Percentiles rank a stretch among this genome's conserved stretches.
Evolutionary conservation across 1,140 invertebrate species (phyloP).

Genomic region (Aricia agestis): DNA sequence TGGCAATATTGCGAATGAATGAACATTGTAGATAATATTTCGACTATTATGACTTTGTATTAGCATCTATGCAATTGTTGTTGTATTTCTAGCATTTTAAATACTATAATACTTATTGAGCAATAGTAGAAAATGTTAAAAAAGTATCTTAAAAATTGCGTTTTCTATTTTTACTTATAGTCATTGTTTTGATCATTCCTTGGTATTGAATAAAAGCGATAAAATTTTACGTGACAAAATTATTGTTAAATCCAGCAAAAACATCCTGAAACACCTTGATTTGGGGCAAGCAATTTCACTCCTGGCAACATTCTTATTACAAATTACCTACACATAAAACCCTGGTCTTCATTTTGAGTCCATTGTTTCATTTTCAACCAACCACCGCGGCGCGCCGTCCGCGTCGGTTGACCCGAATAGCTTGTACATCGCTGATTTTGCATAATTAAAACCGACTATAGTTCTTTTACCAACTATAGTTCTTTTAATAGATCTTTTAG

Average conservation of each 20-base stretch:
- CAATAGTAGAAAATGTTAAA: too few relatives aligned
- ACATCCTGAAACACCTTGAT: not conserved
- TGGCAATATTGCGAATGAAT: not conserved
- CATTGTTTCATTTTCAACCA: conserved; percentile 55
- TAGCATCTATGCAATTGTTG: not conserved
- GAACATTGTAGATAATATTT: not conserved
- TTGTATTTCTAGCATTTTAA: too few relatives aligned
- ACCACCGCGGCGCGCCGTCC: conserved; percentile 23
- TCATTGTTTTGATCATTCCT: too few relatives aligned
- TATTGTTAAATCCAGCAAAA: too few relatives aligned
- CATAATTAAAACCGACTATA: conserved; percentile 62
- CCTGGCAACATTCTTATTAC: conserved; percentile 11
- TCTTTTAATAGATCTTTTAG: conserved; percentile 33
- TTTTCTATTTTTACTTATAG: too few relatives aligned
- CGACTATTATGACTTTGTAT: not conserved
- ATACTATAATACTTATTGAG: too few relatives aligned
- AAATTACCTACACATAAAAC: conserved; percentile 17
- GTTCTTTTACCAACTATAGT: conserved; percentile 28
- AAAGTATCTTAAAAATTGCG: too few relatives aligned
- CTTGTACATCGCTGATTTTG: conserved; percentile 55
- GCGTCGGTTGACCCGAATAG: conserved; percentile 52
- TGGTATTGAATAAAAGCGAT: too few relatives aligned
- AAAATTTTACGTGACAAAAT: too few relatives aligned
- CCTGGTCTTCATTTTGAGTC: conserved; percentile 48
- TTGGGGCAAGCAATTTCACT: not conserved